Percentiles rank a stretch among this genome's conserved stretches.
These are phyloP conservation scores for Xiphydria camelus DNA, from an alignment of 2,888 invertebrate genomes.

Conservation along the genomic window DNA sequence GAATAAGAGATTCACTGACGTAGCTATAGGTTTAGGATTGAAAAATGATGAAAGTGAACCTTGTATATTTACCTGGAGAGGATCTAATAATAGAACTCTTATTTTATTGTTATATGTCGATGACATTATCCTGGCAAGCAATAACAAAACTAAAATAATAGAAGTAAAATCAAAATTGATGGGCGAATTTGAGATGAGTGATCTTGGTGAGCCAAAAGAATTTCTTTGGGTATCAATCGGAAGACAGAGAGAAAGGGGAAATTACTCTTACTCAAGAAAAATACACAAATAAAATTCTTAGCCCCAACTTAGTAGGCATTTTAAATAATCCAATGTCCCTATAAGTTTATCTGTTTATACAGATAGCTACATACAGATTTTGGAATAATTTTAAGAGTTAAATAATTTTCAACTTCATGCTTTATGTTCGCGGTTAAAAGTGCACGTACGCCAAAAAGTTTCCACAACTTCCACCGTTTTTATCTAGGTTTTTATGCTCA, in stretches of 20 bases:
- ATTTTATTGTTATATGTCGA: slow-evolving; percentile 10
- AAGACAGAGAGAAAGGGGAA: slow-evolving; percentile 15
- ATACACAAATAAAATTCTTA: slow-evolving; percentile 21
- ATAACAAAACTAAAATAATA: slow-evolving; percentile 11
- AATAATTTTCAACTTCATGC: too few species aligned
- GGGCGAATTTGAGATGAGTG: slow-evolving; percentile 10
- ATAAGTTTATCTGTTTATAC: too few species aligned
- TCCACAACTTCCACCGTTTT: too few species aligned
- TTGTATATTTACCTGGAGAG: slow-evolving; percentile 6
- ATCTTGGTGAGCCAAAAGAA: slow-evolving; percentile 9
- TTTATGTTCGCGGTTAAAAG: too few species aligned
- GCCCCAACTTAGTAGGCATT: too few species aligned
- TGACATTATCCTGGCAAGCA: slow-evolving; percentile 18
- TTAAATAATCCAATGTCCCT: too few species aligned
- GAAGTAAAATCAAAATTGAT: slow-evolving; percentile 8
- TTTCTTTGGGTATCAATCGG: slow-evolving; percentile 19
- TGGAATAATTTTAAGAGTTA: too few species aligned
- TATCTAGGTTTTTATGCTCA: too few species aligned
- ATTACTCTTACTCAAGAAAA: slow-evolving; percentile 20
- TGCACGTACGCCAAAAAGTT: too few species aligned
- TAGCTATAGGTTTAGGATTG: slow-evolving; percentile 1
- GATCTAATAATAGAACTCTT: not conserved
- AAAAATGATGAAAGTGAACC: slow-evolving; percentile 3
- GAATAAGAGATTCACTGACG: slow-evolving; percentile 5
- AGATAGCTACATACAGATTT: too few species aligned